These are phyloP conservation scores for Adrianichthys oophorus DNA, from an alignment of 2,797 vertebrate genomes.

Conservation along the genomic window DNA sequence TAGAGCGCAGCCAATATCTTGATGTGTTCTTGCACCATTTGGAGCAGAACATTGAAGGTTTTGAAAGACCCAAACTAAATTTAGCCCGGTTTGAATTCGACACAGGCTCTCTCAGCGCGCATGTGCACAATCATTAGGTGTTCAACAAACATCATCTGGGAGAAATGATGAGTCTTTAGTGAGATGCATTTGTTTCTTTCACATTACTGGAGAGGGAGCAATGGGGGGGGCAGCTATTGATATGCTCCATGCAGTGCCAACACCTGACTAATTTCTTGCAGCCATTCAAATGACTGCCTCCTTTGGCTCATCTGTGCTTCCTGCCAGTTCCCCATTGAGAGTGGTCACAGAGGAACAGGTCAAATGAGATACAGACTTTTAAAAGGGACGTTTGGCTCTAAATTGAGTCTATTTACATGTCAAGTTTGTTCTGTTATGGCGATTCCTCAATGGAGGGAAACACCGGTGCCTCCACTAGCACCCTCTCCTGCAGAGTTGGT, in stretches of 20 bases:
- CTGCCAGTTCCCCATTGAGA: constrained; percentile 54
- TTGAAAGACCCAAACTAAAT: constrained; percentile 52
- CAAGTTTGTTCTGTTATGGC: constrained; percentile 2
- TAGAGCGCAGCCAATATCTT: constrained; percentile 39
- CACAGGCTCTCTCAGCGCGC: constrained; percentile 27
- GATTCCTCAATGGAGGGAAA: neutral
- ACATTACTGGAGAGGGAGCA: constrained; percentile 43
- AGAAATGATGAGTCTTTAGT: constrained; percentile 59
- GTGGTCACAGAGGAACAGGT: constrained; percentile 50
- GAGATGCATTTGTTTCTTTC: constrained; percentile 59
- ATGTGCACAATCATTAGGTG: constrained; percentile 54
- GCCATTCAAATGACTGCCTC: constrained; percentile 62
- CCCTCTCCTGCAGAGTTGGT: neutral
- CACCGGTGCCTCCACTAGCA: neutral
- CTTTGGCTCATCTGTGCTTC: constrained; percentile 61
- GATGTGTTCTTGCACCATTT: constrained; percentile 28
- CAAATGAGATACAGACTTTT: constrained; percentile 66
- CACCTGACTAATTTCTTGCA: constrained; percentile 75
- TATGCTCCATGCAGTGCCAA: constrained; percentile 66
- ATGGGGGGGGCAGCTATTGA: constrained; percentile 48
- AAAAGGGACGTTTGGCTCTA: constrained; percentile 43
- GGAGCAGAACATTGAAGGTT: constrained; percentile 8
- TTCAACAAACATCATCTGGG: constrained; percentile 63
- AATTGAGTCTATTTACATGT: constrained; percentile 27
- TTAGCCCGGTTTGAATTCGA: constrained; percentile 55